Evolutionary conservation across 1,140 invertebrate genomes (phyloP).

Genomic region (Diabrotica virgifera): DNA sequence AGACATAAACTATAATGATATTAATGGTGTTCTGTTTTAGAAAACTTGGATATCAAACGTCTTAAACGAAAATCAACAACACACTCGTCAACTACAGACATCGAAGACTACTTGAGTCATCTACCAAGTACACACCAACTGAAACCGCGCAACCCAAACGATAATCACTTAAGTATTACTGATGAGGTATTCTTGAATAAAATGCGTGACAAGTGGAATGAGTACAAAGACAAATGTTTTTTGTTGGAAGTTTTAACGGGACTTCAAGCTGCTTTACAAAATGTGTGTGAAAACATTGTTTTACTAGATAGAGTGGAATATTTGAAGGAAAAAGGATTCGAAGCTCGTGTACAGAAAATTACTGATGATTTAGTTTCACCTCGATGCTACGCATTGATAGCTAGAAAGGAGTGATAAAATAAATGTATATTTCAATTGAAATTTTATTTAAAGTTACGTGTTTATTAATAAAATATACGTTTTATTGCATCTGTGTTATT

Average conservation of each 20-base stretch:
- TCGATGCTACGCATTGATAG: slow-evolving; percentile 57
- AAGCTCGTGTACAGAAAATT: slow-evolving; percentile 55
- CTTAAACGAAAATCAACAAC: slow-evolving; percentile 56
- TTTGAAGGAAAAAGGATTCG: slow-evolving; percentile 56
- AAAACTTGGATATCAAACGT: slow-evolving; percentile 54
- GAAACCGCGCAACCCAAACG: background rate
- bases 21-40: slow-evolving; percentile 47
- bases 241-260: slow-evolving; percentile 44
- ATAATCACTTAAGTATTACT: slow-evolving; percentile 18
- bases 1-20: slow-evolving; percentile 2
- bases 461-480: background rate
- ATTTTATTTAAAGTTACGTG: background rate
- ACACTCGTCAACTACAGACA: slow-evolving; percentile 40
- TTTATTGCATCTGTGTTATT: background rate
- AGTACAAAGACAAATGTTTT: slow-evolving; percentile 33
- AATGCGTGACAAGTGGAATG: slow-evolving; percentile 40
- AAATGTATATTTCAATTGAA: background rate
- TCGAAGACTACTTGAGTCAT: slow-evolving; percentile 54
- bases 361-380: slow-evolving; percentile 58
- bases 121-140: slow-evolving; percentile 46
- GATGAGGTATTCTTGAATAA: slow-evolving; percentile 28
- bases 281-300: slow-evolving; percentile 66
- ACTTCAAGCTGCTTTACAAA: slow-evolving; percentile 51
- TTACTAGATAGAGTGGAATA: slow-evolving; percentile 64
- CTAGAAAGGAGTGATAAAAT: slow-evolving; percentile 25